Base-by-base conservation (phyloP, 2,113 vertebrate genomes). In the Leiothrix lutea region DNA sequence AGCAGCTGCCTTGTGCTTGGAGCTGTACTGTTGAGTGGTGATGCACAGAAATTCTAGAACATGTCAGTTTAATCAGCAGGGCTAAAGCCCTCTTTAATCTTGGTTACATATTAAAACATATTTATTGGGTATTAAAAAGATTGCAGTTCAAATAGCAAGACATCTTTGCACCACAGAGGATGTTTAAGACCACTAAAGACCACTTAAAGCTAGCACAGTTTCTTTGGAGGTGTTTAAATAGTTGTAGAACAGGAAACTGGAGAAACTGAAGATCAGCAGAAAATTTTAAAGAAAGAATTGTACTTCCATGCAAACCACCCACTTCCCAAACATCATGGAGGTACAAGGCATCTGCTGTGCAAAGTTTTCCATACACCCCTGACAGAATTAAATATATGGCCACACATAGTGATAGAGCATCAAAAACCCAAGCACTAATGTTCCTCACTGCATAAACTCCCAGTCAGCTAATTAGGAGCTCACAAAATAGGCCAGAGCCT, bases 281-380 rank as follows among this genome's bases (percentile, higher is more conserved):
- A 92, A 94, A 91, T 72, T 86, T 93, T 86, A 75, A 92, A 93
- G 64, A 40, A 64, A 90, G 60, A 94, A 71, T 80, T 92, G 64
- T 64, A 86, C 90, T 94, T 95, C 78, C 82, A 95, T 87, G 57
- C 72, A 95, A 94, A 86, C 72, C 86, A 95, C 73, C 88, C 91
- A 80, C 85, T 93, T 94, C 82, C 86, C 94, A 92, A 92, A 86
- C 69, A 90, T 86, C 83, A 74, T 60, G 83, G 86, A 95, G 72
- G 93, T 92, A 94, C 69, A 92, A 95, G 69, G 64, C 80, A 88
- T 85, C 85, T 92, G 85, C 82, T 95, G 88, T 80, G 85, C 72
- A 92, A 92, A 93, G 56, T 88, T 94, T 93, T 94, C 90, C 88
- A 84, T 81, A 81, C 72, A 88, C 47, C 69, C 53, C 69, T 90